phyloP scores from a whole-genome alignment of 2,113 vertebrate species.

The Triplophysa tibetana region DNA sequence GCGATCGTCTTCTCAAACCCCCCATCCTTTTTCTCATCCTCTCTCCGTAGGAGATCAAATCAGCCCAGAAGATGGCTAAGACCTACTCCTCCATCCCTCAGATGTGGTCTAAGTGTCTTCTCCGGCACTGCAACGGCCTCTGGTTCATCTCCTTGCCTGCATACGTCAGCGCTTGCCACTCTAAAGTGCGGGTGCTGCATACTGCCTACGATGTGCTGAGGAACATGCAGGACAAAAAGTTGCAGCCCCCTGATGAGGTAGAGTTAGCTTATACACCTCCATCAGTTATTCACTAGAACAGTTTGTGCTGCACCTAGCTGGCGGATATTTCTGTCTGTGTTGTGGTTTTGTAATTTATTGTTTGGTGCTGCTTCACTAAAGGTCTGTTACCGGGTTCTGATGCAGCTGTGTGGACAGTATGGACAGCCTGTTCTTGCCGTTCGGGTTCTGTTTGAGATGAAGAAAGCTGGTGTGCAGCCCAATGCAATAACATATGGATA shows the following conservation, averaged over 20 bases:
- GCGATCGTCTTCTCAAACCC: constrained; percentile 8
- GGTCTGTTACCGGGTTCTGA: constrained; percentile 96
- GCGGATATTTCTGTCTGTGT: neutral
- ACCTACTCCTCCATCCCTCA: constrained; percentile 92
- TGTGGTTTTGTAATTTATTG: neutral
- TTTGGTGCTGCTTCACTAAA: constrained; percentile 59
- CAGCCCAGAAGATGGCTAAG: constrained; percentile 93
- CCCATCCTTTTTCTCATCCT: neutral
- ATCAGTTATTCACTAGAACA: neutral
- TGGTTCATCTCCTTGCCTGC: constrained; percentile 98
- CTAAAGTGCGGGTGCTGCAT: constrained; percentile 92
- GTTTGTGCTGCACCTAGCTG: neutral
- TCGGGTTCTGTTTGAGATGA: constrained; percentile 95
- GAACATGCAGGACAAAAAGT: constrained; percentile 94
- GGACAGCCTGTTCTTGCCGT: constrained; percentile 95
- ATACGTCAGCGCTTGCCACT: constrained; percentile 88
- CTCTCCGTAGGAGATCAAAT: constrained; percentile 87
- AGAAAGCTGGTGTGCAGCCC: constrained; percentile 93
- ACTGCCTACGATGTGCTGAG: constrained; percentile 91
- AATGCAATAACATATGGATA: constrained; percentile 99
- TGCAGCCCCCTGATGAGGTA: constrained; percentile 97
- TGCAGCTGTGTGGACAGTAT: constrained; percentile 97
- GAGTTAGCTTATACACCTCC: neutral
- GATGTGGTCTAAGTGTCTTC: constrained; percentile 96
- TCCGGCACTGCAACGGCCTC: constrained; percentile 92